Conservation (phyloP, 2,888 invertebrate species). For the Hedya salicella region DNA sequence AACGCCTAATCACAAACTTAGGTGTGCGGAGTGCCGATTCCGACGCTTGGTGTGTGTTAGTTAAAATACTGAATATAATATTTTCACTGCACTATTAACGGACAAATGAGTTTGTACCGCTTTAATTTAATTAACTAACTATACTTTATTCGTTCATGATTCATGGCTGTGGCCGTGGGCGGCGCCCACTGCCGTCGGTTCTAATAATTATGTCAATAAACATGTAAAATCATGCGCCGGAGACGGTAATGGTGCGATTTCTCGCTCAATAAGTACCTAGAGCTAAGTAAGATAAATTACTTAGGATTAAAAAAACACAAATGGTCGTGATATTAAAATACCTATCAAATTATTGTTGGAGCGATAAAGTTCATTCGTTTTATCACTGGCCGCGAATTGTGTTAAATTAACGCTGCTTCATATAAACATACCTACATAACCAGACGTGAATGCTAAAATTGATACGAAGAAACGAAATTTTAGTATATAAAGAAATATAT, state of each 20-base stretch:
- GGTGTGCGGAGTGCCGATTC: too few species aligned
- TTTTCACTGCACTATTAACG: conserved; percentile 4
- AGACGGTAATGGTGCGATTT: conserved; percentile 13
- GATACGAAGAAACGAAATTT: too few species aligned
- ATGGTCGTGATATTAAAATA: too few species aligned
- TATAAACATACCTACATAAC: too few species aligned
- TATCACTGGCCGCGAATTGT: too few species aligned
- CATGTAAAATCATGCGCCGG: conserved; percentile 19
- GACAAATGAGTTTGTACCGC: conserved; percentile 27
- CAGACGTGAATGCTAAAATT: too few species aligned
- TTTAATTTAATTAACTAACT: conserved; percentile 41
- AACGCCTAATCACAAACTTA: too few species aligned
- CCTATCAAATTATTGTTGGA: too few species aligned
- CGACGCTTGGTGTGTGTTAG: not conserved
- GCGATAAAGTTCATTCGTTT: too few species aligned
- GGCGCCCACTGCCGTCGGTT: conserved; percentile 54
- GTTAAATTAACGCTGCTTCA: too few species aligned
- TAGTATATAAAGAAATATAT: too few species aligned
- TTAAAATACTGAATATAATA: conserved; percentile 3
- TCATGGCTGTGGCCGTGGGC: conserved; percentile 50
- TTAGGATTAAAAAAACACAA: not conserved
- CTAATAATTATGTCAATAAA: conserved; percentile 30
- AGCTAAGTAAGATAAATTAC: conserved; percentile 26
- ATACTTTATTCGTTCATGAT: conserved; percentile 43
- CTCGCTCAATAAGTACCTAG: not conserved